These are phyloP conservation scores for Vulpes vulpes DNA, from an alignment of 2,113 vertebrate species.

Conservation along the genomic window DNA sequence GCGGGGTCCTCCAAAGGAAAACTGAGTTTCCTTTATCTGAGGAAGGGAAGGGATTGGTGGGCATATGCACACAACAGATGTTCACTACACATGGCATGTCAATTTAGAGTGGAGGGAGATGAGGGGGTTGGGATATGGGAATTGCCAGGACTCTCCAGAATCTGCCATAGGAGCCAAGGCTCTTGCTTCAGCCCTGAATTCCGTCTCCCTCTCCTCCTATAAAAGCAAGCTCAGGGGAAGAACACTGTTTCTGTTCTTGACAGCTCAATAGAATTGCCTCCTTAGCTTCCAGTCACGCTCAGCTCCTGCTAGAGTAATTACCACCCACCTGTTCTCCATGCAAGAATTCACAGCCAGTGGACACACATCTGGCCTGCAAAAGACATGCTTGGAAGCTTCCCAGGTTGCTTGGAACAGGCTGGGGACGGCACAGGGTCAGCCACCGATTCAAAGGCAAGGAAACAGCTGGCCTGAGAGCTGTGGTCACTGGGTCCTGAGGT, in stretches of 20 bases:
- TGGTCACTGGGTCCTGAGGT: slow-evolving; percentile 53
- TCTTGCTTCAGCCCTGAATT: slow-evolving; percentile 60
- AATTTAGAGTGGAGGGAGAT: slow-evolving; percentile 40
- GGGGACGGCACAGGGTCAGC: slow-evolving; percentile 82
- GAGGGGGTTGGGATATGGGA: slow-evolving; percentile 55
- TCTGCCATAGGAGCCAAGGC: slow-evolving; percentile 52
- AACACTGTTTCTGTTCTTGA: slow-evolving; percentile 75
- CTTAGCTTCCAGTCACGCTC: slow-evolving; percentile 81
- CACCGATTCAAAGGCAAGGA: slow-evolving; percentile 81
- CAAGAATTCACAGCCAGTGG: slow-evolving; percentile 86
- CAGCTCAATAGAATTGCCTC: slow-evolving; percentile 83
- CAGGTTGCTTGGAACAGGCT: slow-evolving; percentile 85
- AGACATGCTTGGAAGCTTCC: slow-evolving; percentile 86
- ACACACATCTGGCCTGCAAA: slow-evolving; percentile 88
- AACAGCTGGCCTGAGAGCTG: slow-evolving; percentile 80
- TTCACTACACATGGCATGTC: slow-evolving; percentile 63
- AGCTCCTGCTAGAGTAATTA: slow-evolving; percentile 86
- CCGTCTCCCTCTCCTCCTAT: background rate
- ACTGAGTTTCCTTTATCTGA: slow-evolving; percentile 34
- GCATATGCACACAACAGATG: slow-evolving; percentile 67
- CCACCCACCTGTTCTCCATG: slow-evolving; percentile 89
- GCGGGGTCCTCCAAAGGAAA: slow-evolving; percentile 42
- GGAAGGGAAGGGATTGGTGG: slow-evolving; percentile 5
- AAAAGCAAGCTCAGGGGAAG: slow-evolving; percentile 71
- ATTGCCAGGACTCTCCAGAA: slow-evolving; percentile 67